Evolutionary conservation across 2,113 vertebrate species (phyloP).

Genomic region (Misgurnus mizolepis): DNA sequence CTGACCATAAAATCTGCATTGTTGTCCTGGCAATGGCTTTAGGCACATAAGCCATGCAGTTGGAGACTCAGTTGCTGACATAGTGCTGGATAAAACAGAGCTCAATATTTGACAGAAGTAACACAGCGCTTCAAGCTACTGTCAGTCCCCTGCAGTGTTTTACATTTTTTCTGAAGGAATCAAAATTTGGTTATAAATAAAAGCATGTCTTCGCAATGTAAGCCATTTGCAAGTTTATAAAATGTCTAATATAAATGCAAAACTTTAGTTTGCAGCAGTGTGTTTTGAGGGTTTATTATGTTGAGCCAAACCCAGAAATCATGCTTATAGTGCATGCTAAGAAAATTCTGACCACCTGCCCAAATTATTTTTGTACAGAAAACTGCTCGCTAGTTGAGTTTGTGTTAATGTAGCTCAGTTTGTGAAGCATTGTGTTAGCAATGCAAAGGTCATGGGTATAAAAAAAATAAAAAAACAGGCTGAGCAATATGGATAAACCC

Average conservation of each 20-base stretch:
- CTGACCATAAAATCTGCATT: constrained; percentile 48
- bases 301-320: not conserved
- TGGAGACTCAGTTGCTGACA: constrained; percentile 32
- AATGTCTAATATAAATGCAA: not conserved
- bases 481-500: no score
- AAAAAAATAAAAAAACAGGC: no score
- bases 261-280: not conserved
- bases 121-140: not conserved
- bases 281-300: not conserved
- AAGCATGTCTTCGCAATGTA: no score
- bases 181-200: not conserved
- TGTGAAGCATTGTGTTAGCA: no score
- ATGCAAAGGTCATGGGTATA: no score
- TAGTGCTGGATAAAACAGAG: constrained; percentile 9
- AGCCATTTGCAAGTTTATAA: not conserved
- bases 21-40: constrained; percentile 46
- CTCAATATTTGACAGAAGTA: constrained; percentile 38
- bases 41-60: constrained; percentile 44
- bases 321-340: not conserved
- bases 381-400: not conserved
- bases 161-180: not conserved
- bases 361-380: not conserved
- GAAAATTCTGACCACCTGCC: not conserved
- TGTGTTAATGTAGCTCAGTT: no score
- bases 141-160: constrained; percentile 12